These are phyloP conservation scores for Malurus splendens DNA, from an alignment of 2,797 vertebrate genomes.

Conservation along the genomic window DNA sequence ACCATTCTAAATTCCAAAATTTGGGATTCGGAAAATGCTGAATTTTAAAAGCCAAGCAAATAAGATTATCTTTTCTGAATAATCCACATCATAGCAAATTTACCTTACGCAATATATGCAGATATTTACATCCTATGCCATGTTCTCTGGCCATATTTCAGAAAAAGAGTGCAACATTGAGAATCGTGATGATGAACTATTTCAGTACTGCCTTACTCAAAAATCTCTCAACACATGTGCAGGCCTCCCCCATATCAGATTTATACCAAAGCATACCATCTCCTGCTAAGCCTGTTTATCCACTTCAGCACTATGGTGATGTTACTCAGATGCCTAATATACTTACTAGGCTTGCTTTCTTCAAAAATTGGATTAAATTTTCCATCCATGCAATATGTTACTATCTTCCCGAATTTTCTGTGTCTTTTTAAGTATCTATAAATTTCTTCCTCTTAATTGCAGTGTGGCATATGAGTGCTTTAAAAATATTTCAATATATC, in stretches of 20 bases:
- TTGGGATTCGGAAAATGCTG: not conserved
- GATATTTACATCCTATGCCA: not conserved
- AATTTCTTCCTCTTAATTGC: not conserved
- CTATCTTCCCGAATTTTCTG: not conserved
- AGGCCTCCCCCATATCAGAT: not conserved
- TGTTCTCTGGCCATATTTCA: not conserved
- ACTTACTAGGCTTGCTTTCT: not conserved
- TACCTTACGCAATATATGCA: not conserved
- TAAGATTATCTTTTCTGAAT: not conserved
- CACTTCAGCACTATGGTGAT: not conserved
- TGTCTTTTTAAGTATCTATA: not conserved
- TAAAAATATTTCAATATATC: not conserved
- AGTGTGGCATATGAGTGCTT: not conserved
- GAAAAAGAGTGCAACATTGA: fast-evolving
- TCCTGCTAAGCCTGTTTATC: not conserved
- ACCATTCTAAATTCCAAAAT: not conserved
- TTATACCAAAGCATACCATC: not conserved
- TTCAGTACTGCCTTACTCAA: not conserved
- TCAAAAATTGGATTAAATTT: not conserved
- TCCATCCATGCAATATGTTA: not conserved
- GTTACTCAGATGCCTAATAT: not conserved
- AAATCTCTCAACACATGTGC: not conserved
- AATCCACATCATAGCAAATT: not conserved
- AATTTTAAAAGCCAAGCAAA: not conserved
- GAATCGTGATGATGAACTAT: not conserved